Evolutionary conservation across 2,797 vertebrate genomes (phyloP).

Genomic region (Dicrostonyx torquatus): DNA sequence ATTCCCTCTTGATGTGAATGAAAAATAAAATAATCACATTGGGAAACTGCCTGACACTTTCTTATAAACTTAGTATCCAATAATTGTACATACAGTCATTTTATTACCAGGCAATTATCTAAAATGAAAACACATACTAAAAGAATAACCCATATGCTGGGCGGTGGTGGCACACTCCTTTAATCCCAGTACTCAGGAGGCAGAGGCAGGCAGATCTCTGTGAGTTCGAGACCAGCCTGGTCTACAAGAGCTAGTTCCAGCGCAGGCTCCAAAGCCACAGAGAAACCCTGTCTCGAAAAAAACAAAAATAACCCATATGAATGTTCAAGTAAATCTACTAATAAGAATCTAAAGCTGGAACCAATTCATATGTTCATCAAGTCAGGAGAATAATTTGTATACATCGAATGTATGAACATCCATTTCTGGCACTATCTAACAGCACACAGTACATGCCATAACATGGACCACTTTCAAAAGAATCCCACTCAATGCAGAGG

Average conservation of each 20-base stretch:
- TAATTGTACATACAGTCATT: not conserved
- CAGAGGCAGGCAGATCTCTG: no score
- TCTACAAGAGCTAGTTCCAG: no score
- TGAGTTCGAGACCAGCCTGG: no score
- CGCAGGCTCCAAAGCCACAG: no score
- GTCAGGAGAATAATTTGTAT: not conserved
- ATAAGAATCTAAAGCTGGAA: conserved; percentile 28
- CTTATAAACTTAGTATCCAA: conserved; percentile 20
- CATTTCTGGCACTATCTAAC: not conserved
- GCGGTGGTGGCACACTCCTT: no score
- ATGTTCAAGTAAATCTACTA: not conserved
- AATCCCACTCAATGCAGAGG: not conserved
- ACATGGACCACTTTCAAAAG: not conserved
- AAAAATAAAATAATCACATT: conserved; percentile 12
- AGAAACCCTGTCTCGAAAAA: no score
- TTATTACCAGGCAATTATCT: not conserved
- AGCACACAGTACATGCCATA: not conserved
- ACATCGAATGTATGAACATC: not conserved
- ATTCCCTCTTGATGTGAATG: not conserved
- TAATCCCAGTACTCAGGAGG: no score
- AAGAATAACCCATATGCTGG: conserved; percentile 17
- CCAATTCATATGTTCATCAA: not conserved
- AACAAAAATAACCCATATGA: conserved; percentile 20
- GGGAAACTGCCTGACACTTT: not conserved
- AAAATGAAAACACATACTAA: conserved; percentile 3